These are phyloP conservation scores for Drosophila mulleri DNA, from an alignment of 2,888 invertebrate genomes.

Conservation along the genomic window DNA sequence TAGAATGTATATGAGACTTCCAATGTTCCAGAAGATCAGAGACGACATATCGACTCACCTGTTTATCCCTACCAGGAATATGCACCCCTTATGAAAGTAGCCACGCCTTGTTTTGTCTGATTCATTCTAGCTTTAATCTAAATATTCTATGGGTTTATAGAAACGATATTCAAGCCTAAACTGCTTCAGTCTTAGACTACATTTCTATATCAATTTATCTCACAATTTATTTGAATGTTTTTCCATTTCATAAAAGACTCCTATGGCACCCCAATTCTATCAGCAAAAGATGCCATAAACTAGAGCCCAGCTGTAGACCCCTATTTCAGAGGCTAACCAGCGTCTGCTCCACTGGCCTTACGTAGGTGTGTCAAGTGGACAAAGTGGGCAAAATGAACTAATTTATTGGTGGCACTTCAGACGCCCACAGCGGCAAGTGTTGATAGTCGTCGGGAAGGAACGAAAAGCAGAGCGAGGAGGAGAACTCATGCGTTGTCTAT, in stretches of 20 bases:
- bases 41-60: not conserved
- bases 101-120: no score
- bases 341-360: constrained; percentile 24
- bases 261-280: not conserved
- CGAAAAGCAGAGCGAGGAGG: not conserved
- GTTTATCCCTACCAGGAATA: not conserved
- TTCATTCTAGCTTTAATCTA: no score
- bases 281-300: constrained; percentile 50
- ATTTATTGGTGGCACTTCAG: constrained; percentile 63
- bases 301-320: constrained; percentile 22
- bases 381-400: constrained; percentile 66
- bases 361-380: constrained; percentile 74
- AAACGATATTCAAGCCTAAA: no score
- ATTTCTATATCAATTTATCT: not conserved
- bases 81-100: no score
- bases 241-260: not conserved
- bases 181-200: not conserved
- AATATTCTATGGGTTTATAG: not conserved
- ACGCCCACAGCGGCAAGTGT: constrained; percentile 53
- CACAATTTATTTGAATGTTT: not conserved
- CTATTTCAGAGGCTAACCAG: constrained; percentile 24
- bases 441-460: constrained; percentile 31
- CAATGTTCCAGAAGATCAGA: not conserved
- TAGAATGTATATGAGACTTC: no score
- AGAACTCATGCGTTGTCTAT: constrained; percentile 34